These are phyloP conservation scores for Conus ventricosus DNA, from an alignment of 1,140 invertebrate genomes.

Conservation along the genomic window DNA sequence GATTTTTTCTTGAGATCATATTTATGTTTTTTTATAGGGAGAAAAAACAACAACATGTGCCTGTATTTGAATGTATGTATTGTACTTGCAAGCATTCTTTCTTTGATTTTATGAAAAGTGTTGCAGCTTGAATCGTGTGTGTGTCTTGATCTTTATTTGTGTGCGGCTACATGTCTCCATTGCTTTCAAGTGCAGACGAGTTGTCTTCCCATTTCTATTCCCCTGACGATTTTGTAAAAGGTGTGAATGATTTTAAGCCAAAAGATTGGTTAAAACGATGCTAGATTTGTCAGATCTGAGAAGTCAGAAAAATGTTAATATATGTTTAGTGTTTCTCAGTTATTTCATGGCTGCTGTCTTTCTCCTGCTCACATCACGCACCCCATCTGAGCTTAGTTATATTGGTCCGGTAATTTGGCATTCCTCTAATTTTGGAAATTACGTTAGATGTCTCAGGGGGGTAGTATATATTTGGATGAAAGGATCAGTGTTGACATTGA, in stretches of 20 bases:
- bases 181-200: background rate
- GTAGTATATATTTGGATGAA: too few relatives aligned
- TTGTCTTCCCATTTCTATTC: background rate
- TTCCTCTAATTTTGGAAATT: background rate
- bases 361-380: too few relatives aligned
- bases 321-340: background rate
- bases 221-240: background rate
- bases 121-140: too few relatives aligned
- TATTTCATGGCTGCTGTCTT: background rate
- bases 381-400: background rate
- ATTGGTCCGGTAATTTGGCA: background rate
- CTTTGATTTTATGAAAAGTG: too few relatives aligned
- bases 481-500: too few relatives aligned
- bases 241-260: background rate
- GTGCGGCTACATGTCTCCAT: background rate
- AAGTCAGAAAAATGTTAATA: background rate
- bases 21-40: too few relatives aligned
- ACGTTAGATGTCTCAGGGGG: too few relatives aligned
- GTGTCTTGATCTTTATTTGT: background rate
- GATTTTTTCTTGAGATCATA: too few relatives aligned
- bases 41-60: too few relatives aligned
- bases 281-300: background rate
- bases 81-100: too few relatives aligned
- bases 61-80: too few relatives aligned
- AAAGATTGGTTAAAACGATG: background rate